These are phyloP conservation scores for Darevskia nairensis DNA, from an alignment of 2,797 vertebrate species.

Conservation along the genomic window DNA sequence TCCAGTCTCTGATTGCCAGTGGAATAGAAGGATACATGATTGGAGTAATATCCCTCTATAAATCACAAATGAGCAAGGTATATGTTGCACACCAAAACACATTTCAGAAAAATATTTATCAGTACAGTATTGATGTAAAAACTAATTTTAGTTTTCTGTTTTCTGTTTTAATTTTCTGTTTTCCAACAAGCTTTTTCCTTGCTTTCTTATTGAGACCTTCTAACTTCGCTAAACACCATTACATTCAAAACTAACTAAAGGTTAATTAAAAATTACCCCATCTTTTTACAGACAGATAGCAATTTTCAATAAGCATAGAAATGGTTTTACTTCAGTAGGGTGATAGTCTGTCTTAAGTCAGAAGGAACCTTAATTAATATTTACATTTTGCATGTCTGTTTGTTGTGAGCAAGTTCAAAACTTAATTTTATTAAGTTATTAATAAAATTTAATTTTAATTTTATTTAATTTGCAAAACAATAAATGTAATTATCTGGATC, in stretches of 20 bases:
- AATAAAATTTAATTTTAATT: neutral
- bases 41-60: constrained; percentile 84
- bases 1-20: constrained; percentile 78
- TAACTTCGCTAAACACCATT: neutral
- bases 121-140: neutral
- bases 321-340: neutral
- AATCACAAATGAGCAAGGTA: constrained; percentile 83
- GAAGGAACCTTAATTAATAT: neutral
- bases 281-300: neutral
- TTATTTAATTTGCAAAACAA: neutral
- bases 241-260: neutral
- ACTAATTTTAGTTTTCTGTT: no score
- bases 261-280: neutral
- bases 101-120: neutral
- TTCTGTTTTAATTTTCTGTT: neutral
- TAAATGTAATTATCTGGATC: neutral
- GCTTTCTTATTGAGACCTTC: neutral
- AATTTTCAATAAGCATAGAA: neutral
- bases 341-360: neutral
- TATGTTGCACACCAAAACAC: neutral
- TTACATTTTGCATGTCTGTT: neutral
- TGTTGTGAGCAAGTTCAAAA: neutral
- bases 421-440: neutral
- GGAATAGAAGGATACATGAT: constrained; percentile 75
- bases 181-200: neutral